Percentiles rank a stretch among this genome's conserved stretches.
These are phyloP conservation scores for Drosophila ochracea DNA, from an alignment of 2,888 invertebrate species.

Conservation along the genomic window DNA sequence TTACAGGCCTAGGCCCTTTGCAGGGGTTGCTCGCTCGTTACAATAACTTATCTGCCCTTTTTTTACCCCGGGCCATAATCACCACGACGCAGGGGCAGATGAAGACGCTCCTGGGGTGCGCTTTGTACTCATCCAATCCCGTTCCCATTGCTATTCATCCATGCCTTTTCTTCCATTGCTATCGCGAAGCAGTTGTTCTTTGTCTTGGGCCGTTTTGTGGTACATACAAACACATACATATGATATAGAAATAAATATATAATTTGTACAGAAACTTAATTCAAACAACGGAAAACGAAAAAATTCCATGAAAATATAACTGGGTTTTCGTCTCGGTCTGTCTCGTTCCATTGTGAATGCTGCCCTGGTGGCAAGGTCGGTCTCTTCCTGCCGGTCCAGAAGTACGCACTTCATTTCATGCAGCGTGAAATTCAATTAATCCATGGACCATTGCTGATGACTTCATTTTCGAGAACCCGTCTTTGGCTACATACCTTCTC, in stretches of 20 bases:
- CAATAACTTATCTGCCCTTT: constrained; percentile 82
- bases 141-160: constrained; percentile 29
- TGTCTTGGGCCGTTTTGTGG: constrained; percentile 76
- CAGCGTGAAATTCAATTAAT: constrained; percentile 83
- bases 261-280: constrained; percentile 68
- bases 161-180: constrained; percentile 26
- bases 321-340: constrained; percentile 37
- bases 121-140: constrained; percentile 47
- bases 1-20: constrained; percentile 63
- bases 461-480: constrained; percentile 67
- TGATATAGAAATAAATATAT: constrained; percentile 64
- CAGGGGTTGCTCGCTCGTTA: constrained; percentile 76
- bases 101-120: constrained; percentile 82
- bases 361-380: constrained; percentile 43
- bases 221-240: constrained; percentile 39
- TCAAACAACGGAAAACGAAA: constrained; percentile 37
- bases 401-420: constrained; percentile 70
- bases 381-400: constrained; percentile 37
- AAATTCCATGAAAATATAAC: constrained; percentile 49
- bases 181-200: constrained; percentile 68
- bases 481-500: constrained; percentile 12
- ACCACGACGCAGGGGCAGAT: constrained; percentile 57
- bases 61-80: constrained; percentile 61
- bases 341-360: constrained; percentile 30
- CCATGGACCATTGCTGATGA: constrained; percentile 77